These are phyloP conservation scores for Nothura maculosa DNA, from an alignment of 2,797 vertebrate species.

Conservation along the genomic window DNA sequence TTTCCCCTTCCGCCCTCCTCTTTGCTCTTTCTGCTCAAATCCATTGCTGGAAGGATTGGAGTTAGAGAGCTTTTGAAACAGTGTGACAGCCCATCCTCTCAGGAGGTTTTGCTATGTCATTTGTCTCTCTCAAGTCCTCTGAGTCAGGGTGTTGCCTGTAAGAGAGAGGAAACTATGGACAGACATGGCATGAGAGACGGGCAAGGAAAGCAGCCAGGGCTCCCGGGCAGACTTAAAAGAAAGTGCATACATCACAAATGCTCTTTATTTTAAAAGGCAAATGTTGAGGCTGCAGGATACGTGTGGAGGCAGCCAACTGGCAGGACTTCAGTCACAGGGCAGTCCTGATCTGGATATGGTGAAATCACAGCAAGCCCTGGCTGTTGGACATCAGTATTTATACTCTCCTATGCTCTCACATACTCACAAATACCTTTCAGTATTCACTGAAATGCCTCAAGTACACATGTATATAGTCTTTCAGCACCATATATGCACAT, in stretches of 20 bases:
- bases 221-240: constrained; percentile 64
- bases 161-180: constrained; percentile 20
- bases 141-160: neutral
- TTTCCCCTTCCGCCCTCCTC: neutral
- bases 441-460: neutral
- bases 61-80: neutral
- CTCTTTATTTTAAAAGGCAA: constrained; percentile 64
- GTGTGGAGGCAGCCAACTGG: constrained; percentile 53
- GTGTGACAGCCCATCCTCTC: neutral
- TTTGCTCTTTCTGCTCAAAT: neutral
- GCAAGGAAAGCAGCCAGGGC: constrained; percentile 42
- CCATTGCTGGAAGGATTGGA: neutral
- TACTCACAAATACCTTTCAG: neutral
- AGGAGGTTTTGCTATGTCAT: neutral
- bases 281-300: constrained; percentile 52
- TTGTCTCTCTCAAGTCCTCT: neutral
- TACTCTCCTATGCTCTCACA: neutral
- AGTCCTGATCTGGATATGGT: constrained; percentile 40
- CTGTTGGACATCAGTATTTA: neutral
- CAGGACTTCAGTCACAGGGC: constrained; percentile 60
- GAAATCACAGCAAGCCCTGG: constrained; percentile 44
- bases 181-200: constrained; percentile 3
- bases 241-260: constrained; percentile 54
- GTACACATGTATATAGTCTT: neutral
- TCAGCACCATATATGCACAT: accelerated